A percentile compares a stretch with the other conserved stretches of the same genome.
Conservation (phyloP, 2,888 invertebrate species). For the Lathronympha strigana region DNA sequence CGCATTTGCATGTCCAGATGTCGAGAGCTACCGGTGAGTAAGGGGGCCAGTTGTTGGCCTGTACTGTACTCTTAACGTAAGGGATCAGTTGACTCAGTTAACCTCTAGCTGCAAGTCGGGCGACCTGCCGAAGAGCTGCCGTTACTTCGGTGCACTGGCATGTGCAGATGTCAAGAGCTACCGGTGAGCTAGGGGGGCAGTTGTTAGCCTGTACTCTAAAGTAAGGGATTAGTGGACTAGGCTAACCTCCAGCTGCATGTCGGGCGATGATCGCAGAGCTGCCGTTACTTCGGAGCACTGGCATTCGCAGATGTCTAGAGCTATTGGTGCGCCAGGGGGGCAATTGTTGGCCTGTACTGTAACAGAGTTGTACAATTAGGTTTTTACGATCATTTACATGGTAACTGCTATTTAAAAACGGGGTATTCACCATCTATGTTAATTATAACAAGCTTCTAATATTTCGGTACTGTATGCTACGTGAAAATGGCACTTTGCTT, state of each 20-base stretch:
- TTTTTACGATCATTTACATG: no score
- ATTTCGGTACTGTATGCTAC: no score
- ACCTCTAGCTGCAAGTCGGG: neutral
- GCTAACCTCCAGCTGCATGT: neutral
- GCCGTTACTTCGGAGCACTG: neutral
- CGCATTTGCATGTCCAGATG: no score
- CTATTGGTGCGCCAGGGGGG: neutral
- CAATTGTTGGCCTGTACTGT: slow-evolving; percentile 5
- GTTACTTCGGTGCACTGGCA: neutral
- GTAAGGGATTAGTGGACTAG: neutral
- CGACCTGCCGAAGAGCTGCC: neutral
- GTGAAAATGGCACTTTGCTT: no score
- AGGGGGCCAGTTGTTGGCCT: no score
- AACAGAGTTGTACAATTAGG: no score
- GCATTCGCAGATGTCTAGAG: neutral
- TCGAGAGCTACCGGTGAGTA: no score
- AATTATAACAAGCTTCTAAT: no score
- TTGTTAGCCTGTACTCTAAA: neutral
- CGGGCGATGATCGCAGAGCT: neutral
- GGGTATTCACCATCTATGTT: no score
- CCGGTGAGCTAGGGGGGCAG: neutral
- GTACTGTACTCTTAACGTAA: neutral
- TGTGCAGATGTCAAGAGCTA: neutral
- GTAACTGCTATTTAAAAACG: no score
- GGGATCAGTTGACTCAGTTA: no score